Evolutionary conservation across 2,888 invertebrate species (phyloP).

Genomic region (Bugula neritina): DNA sequence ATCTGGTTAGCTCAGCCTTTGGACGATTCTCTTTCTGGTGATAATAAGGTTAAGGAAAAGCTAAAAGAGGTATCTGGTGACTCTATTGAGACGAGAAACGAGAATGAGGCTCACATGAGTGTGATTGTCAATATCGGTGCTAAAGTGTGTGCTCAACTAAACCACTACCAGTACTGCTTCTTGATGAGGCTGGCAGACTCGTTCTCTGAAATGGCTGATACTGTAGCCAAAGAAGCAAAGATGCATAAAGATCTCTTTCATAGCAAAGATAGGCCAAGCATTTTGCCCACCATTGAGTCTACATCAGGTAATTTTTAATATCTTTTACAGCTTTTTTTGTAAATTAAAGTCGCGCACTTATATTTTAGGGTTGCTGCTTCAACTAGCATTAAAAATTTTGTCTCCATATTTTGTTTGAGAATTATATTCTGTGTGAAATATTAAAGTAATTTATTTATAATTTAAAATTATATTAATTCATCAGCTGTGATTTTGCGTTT

Average conservation of each 20-base stretch:
- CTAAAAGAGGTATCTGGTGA: background rate
- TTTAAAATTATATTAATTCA: no score
- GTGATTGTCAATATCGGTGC: slow-evolving; percentile 75
- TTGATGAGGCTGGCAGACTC: slow-evolving; percentile 76
- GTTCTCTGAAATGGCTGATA: slow-evolving; percentile 57
- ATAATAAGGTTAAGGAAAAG: background rate
- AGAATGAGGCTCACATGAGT: slow-evolving; percentile 60
- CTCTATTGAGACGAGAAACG: background rate
- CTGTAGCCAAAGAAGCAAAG: slow-evolving; percentile 40
- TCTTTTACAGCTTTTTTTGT: background rate
- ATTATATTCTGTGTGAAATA: no score
- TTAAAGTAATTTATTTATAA: no score
- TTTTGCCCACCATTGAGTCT: background rate
- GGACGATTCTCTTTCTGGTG: slow-evolving; percentile 1
- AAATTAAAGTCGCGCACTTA: no score
- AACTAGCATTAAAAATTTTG: no score
- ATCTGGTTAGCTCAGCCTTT: slow-evolving; percentile 69
- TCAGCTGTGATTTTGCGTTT: no score
- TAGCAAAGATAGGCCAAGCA: background rate
- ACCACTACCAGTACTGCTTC: slow-evolving; percentile 88
- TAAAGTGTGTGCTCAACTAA: slow-evolving; percentile 79
- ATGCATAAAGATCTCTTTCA: slow-evolving; percentile 34
- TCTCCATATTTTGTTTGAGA: no score
- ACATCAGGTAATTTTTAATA: background rate
- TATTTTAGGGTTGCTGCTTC: no score